Base-by-base conservation (phyloP, 2,888 invertebrate genomes). In the Limnephilus rhombicus region DNA sequence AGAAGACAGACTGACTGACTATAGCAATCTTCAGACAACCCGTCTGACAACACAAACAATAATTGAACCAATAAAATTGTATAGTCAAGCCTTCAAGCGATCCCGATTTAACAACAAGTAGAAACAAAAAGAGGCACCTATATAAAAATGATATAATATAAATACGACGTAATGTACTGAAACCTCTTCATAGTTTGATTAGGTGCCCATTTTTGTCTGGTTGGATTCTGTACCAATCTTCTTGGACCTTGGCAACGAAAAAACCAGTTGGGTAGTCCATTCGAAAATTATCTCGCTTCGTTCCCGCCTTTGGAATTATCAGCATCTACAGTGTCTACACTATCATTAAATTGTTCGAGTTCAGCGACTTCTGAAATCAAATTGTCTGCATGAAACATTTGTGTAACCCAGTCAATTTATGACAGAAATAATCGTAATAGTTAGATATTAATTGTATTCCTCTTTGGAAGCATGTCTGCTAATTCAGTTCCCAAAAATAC, bases 261-360 rank as follows among this genome's bases (percentile, higher is more conserved):
- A 89, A 89, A 89, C 88, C 88, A 80, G 88, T 89, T 41, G 13
- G 31, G 31, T 31, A 31, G 15, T 49, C 37, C 86, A 29, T 86
- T 31, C 24, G 9, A 68, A 45, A 18, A 45, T 45, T 85, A 85
- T 85, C 49, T 37, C 49, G 86, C 45, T 29, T 29, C 49, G 85
- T 37, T 85, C 85, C 85, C 37, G 85, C 85, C 34, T 9, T 18
- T 7, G 24, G 83, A 41, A 37, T 83, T 83, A 83, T 83, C 83
- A 83, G 37, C 83, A 83, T 24, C 83, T 7, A 41, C 3, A 5
- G 37, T 2, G 5, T 12, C 12, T 45, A 45, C 12, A 45, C 45
- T 41, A 83, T 83, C 41, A 83, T 83, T 83, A 68, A 68, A 83
- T 83, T 83, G 18, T 7, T 83, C 9, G 37, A 83, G 83, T 24